phyloP scores from a whole-genome alignment of 1,140 invertebrate species.

The Littorina saxatilis region DNA sequence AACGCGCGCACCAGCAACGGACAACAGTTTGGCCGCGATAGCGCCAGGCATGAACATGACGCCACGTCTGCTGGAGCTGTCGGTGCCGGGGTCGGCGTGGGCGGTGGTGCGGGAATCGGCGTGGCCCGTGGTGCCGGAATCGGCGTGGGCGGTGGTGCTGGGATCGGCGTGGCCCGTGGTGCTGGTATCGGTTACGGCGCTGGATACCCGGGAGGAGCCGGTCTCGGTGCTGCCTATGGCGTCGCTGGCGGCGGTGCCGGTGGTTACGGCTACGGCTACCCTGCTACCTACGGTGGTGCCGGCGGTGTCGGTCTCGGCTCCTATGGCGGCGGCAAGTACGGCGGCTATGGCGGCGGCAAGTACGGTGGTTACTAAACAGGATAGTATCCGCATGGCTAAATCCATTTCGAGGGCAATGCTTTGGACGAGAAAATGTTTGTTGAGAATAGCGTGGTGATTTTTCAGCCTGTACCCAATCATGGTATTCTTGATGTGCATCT shows the following conservation, averaged over 20 bases:
- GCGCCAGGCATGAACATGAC: background rate
- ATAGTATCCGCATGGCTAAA: too few species aligned
- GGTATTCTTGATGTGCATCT: too few species aligned
- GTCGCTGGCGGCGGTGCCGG: conserved; percentile 3
- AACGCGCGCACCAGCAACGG: background rate
- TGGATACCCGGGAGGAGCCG: background rate
- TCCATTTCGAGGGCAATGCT: too few species aligned
- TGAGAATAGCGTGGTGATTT: too few species aligned
- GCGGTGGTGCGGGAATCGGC: background rate
- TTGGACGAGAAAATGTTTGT: too few species aligned
- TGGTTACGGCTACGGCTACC: background rate
- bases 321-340: background rate
- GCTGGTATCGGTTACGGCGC: background rate
- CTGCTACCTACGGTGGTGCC: too few species aligned
- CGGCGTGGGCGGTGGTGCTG: too few species aligned
- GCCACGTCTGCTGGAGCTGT: conserved; percentile 9
- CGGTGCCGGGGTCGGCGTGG: background rate
- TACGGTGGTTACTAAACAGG: too few species aligned
- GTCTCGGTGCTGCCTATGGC: background rate
- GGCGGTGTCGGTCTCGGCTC: background rate
- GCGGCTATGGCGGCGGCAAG: too few species aligned
- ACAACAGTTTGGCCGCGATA: too few species aligned
- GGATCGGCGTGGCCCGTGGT: background rate
- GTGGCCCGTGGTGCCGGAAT: too few species aligned
- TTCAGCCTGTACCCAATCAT: too few species aligned